A percentile compares a stretch with the other conserved stretches of the same genome.
phyloP scores from a whole-genome alignment of 2,888 invertebrate genomes.

The Panopea generosa region DNA sequence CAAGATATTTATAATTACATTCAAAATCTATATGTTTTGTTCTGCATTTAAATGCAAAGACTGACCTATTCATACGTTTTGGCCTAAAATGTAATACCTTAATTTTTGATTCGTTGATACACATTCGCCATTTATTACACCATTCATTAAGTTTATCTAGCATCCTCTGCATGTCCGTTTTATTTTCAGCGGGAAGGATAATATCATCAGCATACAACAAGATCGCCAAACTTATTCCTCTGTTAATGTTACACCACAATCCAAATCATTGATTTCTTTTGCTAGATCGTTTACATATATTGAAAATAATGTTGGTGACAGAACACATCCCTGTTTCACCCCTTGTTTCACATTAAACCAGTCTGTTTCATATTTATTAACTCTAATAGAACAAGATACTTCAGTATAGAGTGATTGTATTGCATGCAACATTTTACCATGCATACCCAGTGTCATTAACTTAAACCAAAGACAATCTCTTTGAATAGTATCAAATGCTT shows the following conservation, averaged over 20 bases:
- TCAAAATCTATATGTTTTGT: no score
- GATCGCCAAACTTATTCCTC: conserved; percentile 3
- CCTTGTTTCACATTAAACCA: conserved; percentile 29
- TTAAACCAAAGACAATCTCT: conserved; percentile 29
- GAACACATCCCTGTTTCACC: conserved; percentile 37
- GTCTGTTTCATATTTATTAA: conserved; percentile 20
- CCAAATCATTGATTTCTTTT: conserved; percentile 9
- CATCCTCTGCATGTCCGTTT: conserved; percentile 21
- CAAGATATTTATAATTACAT: no score
- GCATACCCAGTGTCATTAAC: conserved; percentile 10
- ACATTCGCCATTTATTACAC: conserved; percentile 29
- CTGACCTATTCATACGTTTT: neutral
- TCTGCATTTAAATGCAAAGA: conserved; percentile 19
- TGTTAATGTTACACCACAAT: conserved; percentile 15
- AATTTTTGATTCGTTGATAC: conserved; percentile 25
- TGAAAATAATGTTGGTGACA: conserved; percentile 33
- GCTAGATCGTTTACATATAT: conserved; percentile 42
- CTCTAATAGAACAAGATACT: conserved; percentile 8
- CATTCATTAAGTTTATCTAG: conserved; percentile 20
- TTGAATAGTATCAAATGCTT: conserved; percentile 43
- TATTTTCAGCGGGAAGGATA: conserved; percentile 18
- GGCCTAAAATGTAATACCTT: conserved; percentile 35
- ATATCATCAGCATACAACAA: conserved; percentile 48
- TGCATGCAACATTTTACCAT: conserved; percentile 35
- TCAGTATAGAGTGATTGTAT: conserved; percentile 29